phyloP scores from a whole-genome alignment of 2,113 vertebrate genomes.

The Nyctereutes procyonoides region DNA sequence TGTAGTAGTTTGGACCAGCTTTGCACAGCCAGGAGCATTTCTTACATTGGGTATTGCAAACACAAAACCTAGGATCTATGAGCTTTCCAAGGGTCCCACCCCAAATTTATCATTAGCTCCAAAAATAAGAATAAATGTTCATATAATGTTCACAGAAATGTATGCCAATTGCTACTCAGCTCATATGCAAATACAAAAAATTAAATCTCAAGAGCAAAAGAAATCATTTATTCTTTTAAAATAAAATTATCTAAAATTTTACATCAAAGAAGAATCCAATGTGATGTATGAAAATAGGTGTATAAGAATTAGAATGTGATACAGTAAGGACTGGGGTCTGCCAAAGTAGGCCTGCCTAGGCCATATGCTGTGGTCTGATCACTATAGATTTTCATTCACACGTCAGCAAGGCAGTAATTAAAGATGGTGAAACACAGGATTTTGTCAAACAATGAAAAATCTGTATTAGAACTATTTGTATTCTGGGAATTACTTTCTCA shows the following conservation, averaged over 20 bases:
- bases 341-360: not conserved
- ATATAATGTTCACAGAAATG: not conserved
- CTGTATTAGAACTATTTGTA: slow-evolving; percentile 8
- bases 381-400: not conserved
- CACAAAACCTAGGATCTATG: not conserved
- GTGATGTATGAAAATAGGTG: not conserved
- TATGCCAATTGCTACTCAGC: not conserved
- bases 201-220: slow-evolving; percentile 12
- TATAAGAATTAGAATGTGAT: not conserved
- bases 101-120: not conserved
- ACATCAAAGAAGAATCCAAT: slow-evolving; percentile 1
- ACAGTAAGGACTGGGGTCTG: not conserved
- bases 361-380: not conserved
- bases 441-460: slow-evolving; percentile 25
- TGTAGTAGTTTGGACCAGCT: not conserved
- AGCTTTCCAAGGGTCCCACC: not conserved
- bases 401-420: slow-evolving; percentile 50
- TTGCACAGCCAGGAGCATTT: not conserved
- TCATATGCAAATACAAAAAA: not conserved
- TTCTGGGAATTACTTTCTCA: slow-evolving; percentile 49
- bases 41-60: not conserved
- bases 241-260: slow-evolving; percentile 46
- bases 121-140: not conserved
- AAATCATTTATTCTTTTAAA: slow-evolving; percentile 32
- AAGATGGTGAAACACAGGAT: not conserved